Conservation (phyloP, 2,888 invertebrate genomes). For the Tridacna gigas region DNA sequence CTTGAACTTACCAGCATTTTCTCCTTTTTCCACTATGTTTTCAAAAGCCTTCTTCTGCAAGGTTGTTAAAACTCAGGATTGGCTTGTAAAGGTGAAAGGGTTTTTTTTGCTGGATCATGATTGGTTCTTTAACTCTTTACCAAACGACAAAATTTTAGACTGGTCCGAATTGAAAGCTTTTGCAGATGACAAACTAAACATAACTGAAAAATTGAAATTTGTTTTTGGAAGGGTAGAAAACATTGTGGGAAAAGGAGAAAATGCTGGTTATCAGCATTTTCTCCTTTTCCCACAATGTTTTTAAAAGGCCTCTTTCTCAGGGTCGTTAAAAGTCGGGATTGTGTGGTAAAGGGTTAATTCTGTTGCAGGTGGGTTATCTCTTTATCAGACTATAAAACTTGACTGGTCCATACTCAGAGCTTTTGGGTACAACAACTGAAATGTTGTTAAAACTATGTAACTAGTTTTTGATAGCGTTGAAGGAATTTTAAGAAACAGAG, state of each 20-base stretch:
- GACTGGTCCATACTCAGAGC: not conserved
- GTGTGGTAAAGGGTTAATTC: not conserved
- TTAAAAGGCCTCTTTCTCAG: not conserved
- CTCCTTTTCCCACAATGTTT: slow-evolving; percentile 5
- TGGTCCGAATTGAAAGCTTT: too few species aligned
- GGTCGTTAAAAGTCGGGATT: not conserved
- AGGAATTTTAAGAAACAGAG: too few species aligned
- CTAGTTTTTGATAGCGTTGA: too few species aligned
- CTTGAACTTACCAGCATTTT: not conserved
- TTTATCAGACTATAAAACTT: too few species aligned
- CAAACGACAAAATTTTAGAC: not conserved
- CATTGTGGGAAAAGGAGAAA: not conserved
- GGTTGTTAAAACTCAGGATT: not conserved
- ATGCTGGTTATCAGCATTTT: not conserved
- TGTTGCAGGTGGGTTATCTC: not conserved
- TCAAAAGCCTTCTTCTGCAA: not conserved
- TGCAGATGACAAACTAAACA: too few species aligned
- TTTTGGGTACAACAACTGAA: not conserved
- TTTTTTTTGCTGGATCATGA: not conserved
- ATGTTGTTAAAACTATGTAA: too few species aligned
- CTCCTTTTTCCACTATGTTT: not conserved
- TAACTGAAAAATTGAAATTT: too few species aligned
- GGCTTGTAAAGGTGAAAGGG: not conserved
- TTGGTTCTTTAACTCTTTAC: not conserved
- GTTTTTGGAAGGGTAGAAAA: too few species aligned